These are phyloP conservation scores for Sciurus vulgaris DNA, from an alignment of 2,797 vertebrate genomes.

Conservation along the genomic window DNA sequence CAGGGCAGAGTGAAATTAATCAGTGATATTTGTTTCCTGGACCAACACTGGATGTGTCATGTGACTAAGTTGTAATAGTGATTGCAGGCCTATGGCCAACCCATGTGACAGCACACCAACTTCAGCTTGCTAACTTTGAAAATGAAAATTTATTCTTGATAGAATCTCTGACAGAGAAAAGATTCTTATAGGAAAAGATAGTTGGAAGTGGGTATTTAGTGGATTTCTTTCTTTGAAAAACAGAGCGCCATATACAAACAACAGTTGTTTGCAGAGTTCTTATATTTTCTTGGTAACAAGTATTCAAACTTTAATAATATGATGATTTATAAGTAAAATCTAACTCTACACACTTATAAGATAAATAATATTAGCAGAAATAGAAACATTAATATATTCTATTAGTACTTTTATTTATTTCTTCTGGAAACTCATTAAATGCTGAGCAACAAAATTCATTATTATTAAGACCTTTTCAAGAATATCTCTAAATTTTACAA, in stretches of 20 bases:
- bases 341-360: too few species aligned
- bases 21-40: neutral
- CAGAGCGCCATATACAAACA: neutral
- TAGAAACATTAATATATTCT: neutral
- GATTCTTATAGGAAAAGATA: neutral
- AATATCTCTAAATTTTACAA: too few species aligned
- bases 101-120: too few species aligned
- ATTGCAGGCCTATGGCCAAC: fast-evolving
- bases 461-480: too few species aligned
- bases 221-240: neutral
- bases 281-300: neutral
- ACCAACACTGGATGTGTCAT: fast-evolving
- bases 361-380: neutral
- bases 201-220: neutral
- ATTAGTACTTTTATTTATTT: neutral
- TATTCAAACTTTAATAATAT: neutral
- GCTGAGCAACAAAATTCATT: neutral
- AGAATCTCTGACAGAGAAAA: neutral
- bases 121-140: too few species aligned
- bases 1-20: neutral
- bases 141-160: too few species aligned
- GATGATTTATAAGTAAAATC: neutral
- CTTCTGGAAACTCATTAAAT: neutral
- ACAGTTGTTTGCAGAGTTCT: neutral
- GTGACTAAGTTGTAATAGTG: neutral